A percentile compares a stretch with the other conserved stretches of the same genome.
These are phyloP conservation scores for Entomobrya proxima DNA, from an alignment of 2,888 invertebrate genomes.

Conservation along the genomic window DNA sequence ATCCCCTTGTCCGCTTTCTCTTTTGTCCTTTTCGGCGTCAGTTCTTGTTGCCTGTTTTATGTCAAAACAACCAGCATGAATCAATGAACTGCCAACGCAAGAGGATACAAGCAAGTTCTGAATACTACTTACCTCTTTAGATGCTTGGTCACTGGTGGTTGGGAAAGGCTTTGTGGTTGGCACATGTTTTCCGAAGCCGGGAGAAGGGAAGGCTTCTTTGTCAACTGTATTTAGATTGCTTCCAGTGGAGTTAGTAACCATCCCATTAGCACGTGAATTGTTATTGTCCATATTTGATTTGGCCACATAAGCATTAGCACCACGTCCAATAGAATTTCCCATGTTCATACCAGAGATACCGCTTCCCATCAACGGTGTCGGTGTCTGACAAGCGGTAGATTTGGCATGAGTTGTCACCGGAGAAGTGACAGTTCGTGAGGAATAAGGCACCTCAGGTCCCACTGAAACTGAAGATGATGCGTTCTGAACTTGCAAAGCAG, in stretches of 20 bases:
- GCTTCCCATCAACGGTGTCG: not conserved
- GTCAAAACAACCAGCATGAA: too few species aligned
- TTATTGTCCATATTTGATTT: conserved; percentile 71
- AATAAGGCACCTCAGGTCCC: conserved; percentile 74
- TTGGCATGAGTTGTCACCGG: conserved; percentile 70
- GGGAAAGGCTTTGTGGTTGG: conserved; percentile 75
- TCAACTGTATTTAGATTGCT: conserved; percentile 71
- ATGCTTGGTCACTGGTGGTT: conserved; percentile 73
- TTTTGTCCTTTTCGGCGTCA: conserved; percentile 69
- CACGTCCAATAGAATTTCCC: conserved; percentile 64
- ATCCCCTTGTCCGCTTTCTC: conserved; percentile 69
- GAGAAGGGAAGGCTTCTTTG: conserved; percentile 74
- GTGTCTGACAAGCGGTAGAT: conserved; percentile 60
- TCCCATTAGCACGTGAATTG: conserved; percentile 65
- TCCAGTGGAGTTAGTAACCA: conserved; percentile 52
- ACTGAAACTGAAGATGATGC: conserved; percentile 61
- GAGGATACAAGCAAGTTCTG: too few species aligned
- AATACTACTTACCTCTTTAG: conserved; percentile 71
- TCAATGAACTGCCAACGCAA: too few species aligned
- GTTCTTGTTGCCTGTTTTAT: conserved; percentile 65
- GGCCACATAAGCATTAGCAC: conserved; percentile 71
- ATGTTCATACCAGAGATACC: not conserved
- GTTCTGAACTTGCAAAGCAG: conserved; percentile 64
- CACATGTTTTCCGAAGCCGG: conserved; percentile 74
- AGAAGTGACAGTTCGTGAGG: conserved; percentile 65